Percentiles rank a stretch among this genome's conserved stretches.
Evolutionary conservation across 2,113 vertebrate species (phyloP).

Genomic region (Prinia subflava): DNA sequence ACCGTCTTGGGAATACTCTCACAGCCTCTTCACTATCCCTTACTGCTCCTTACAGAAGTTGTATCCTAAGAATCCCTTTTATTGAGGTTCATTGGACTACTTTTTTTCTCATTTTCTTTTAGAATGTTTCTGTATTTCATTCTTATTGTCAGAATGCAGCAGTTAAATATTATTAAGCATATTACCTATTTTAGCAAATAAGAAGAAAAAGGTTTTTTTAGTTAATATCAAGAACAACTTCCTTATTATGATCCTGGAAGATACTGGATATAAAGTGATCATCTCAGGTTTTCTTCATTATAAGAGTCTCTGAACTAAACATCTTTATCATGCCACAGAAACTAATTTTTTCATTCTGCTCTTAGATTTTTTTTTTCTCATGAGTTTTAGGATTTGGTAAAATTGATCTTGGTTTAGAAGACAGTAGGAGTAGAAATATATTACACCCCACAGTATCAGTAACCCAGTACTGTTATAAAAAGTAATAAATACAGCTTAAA

Average conservation of each 20-base stretch:
- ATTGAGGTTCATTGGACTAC: neutral
- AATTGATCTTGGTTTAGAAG: neutral
- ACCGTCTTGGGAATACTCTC: neutral
- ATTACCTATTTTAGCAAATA: neutral
- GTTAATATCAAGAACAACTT: neutral
- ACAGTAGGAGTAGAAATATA: neutral
- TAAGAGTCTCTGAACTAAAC: neutral
- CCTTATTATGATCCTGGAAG: neutral
- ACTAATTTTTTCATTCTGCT: neutral
- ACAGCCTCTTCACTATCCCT: neutral
- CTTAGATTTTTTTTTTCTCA: neutral
- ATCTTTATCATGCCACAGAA: neutral
- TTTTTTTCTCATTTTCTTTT: neutral
- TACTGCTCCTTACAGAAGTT: neutral
- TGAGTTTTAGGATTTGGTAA: neutral
- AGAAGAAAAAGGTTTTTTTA: neutral
- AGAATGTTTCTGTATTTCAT: neutral
- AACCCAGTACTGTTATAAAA: neutral
- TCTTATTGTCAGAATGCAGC: neutral
- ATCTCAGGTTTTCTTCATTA: neutral
- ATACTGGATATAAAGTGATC: neutral
- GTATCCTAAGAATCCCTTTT: neutral
- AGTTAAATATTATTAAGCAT: neutral
- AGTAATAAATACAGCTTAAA: conserved; percentile 49
- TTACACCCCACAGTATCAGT: neutral